phyloP scores from a whole-genome alignment of 1,140 invertebrate species.

The Halyomorpha halys region DNA sequence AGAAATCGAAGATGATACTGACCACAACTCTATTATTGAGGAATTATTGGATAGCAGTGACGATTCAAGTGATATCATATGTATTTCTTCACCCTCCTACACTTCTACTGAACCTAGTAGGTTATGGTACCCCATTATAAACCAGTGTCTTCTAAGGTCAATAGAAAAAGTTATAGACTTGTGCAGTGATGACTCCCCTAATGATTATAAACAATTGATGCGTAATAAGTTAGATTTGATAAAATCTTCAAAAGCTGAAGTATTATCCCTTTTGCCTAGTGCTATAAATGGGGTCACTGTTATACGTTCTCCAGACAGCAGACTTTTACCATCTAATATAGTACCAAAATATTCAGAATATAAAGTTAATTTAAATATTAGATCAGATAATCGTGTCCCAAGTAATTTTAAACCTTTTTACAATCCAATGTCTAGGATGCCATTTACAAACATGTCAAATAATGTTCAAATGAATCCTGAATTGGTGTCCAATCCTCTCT shows the following conservation, averaged over 20 bases:
- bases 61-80: slow-evolving; percentile 8
- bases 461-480: not conserved
- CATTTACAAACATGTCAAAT: too few species aligned
- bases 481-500: not conserved
- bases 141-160: not conserved
- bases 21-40: not conserved
- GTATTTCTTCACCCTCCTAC: slow-evolving; percentile 7
- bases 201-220: not conserved
- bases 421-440: too few species aligned
- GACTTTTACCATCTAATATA: slow-evolving; percentile 11
- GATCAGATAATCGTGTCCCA: not conserved
- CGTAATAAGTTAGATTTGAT: not conserved
- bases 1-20: slow-evolving; percentile 8
- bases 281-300: not conserved
- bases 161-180: slow-evolving; percentile 9
- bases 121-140: not conserved
- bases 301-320: not conserved
- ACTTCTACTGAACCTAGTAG: not conserved
- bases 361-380: slow-evolving; percentile 11
- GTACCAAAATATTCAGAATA: slow-evolving; percentile 11
- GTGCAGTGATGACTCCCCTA: not conserved
- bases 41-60: not conserved
- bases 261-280: slow-evolving; percentile 4
- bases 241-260: not conserved
- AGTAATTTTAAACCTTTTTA: not conserved